Base-by-base conservation (phyloP, 2,797 vertebrate genomes). In the Jordanella pulchra region DNA sequence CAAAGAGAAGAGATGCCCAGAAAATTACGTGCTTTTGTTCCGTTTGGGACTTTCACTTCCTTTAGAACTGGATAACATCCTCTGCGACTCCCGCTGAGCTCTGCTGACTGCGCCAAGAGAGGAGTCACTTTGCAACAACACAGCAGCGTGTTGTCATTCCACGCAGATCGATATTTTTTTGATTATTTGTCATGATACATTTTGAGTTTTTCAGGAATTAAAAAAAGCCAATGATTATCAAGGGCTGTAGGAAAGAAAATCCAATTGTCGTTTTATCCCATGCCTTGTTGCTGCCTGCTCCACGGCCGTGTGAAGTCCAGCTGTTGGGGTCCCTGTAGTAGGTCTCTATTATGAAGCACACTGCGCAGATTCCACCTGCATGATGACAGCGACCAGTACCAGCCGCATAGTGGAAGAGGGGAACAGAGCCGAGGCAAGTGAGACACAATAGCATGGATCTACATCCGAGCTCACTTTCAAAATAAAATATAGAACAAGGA, bases 321-420 rank as follows among this genome's bases (percentile, higher is more conserved):
- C 65, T 21, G 86, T 67, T 69, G 23, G 44, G 13, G 3, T 35
- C 25, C 65, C 12, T 66, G 42, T 27, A 32, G 70, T 42, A 72
- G 75, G 61, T 75, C 71, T 48, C 54, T 55, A 78, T 48, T 17
- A 58, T 54, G 67, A 71, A 67, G 67, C 65, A 77, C 83, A 86
- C 69, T 90, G 89, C 89, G 89, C 89, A 92, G 86, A 92, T 91
- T 93, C 93, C 93, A 94, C 93, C 95, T 94, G 95, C 94, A 91
- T 89, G 90, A 93, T 92, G 91, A 92, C 91, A 90, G 85, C 73
- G 51, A 90, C 17, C 87, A 83, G 79, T 82, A 80, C 75, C 82
- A 80, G 71, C 90, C 82, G 91, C 90, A 92, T 84, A 86, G 74
- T 27, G 72, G 51, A 72, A 75, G 77, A 55, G 78, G 42, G 71